phyloP scores from a whole-genome alignment of 2,797 vertebrate species.

The Gorsachius magnificus region DNA sequence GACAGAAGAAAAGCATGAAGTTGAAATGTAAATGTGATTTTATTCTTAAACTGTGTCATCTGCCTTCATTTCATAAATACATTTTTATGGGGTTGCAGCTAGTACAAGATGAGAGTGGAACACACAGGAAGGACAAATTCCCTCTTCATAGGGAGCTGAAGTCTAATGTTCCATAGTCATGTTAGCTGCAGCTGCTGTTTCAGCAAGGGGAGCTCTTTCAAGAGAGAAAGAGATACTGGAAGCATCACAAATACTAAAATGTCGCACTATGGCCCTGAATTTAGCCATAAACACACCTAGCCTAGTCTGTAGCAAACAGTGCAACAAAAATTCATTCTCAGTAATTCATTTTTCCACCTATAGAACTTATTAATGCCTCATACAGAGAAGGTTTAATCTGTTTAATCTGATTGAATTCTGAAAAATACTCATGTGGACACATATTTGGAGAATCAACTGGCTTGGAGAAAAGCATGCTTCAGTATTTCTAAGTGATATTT shows the following conservation, averaged over 20 bases:
- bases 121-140: not conserved
- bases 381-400: not conserved
- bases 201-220: not conserved
- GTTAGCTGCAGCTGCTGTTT: not conserved
- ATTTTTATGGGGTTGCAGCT: not conserved
- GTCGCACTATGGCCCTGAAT: not conserved
- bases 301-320: not conserved
- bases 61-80: not conserved
- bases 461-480: not conserved
- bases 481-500: not conserved
- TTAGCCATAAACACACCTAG: not conserved
- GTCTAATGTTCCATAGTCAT: not conserved
- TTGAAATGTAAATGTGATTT: not conserved
- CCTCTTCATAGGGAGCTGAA: not conserved
- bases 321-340: not conserved
- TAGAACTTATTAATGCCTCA: not conserved
- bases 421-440: not conserved
- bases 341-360: not conserved
- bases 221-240: not conserved
- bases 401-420: not conserved
- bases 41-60: not conserved
- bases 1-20: not conserved
- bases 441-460: not conserved
- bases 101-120: not conserved
- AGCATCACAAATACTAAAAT: not conserved